Evolutionary conservation across 64 coral and sea anemone species (phyloP), one percentile per base, ranked within the genome.

Genomic region (Astreopora myriophthalma): DNA sequence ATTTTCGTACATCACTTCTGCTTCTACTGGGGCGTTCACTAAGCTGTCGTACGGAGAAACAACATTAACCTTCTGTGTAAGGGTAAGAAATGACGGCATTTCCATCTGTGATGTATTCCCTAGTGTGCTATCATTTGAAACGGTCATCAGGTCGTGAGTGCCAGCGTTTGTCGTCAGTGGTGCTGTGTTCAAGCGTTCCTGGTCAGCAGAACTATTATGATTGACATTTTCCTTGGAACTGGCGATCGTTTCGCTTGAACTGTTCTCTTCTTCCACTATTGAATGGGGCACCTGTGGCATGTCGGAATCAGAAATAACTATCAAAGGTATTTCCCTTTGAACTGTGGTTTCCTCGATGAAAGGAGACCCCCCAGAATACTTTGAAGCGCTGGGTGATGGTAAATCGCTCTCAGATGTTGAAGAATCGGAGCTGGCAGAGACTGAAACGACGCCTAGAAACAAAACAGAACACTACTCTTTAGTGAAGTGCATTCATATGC

Each of bases 191-290:
- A 7, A n/a, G 48, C 29, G 23, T 51, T 12, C 40, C 26, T 22
- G 3, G 2, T 52, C 75, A 1, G 20, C 55, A 64, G 30, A 83
- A 3, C 55, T 57, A 37, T n/a, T n/a, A n/a, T n/a, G n/a, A n/a
- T 8, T 38, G 8, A 38, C 17, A 39, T 57, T 83, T 38, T 83
- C 79, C 33, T 11, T n/a, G 1, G 79, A 83, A 37, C 20, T 61
- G 22, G 55, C 34, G 12, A 83, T 64, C 6, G 24, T 33, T 24
- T 83, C 79, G 38, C 58, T 64, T 23, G 79, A 83, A 65, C 79
- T 64, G 33, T 83, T 63, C 16, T 64, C 79, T 22, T 64, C 79
- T 83, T 63, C 79, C 10, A 63, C 79, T 35, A 83, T 83, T 10
- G 57, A 64, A 57, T 83, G 55, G 16, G 52, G 20, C 6, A 83